Evolutionary conservation across 1,140 invertebrate species (phyloP), one percentile per base, ranked within the genome.

Genomic region (Drosophila kohkoa): DNA sequence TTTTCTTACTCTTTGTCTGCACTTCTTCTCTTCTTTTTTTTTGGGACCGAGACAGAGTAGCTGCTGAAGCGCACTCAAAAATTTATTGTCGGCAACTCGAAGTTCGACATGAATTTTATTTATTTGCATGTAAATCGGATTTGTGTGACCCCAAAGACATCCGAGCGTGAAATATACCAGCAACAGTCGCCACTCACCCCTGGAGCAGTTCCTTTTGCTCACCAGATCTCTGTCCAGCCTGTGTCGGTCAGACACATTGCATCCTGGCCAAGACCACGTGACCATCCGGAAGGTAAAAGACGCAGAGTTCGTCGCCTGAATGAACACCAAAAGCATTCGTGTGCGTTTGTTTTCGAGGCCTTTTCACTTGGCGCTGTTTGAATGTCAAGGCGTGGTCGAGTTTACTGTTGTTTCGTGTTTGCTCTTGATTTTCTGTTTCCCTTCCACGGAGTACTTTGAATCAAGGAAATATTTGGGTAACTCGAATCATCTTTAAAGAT

Each of bases 81-180:
- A 90, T 90, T 86, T 90, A 90, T 90, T 90, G 86, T 82, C 79
- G 81, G 81, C 86, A 90, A 78, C 82, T 86, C 80, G 79, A 82
- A 80, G 82, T 90, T 90, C 86, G 86, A 90, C 87, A 90, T 90
- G 82, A 90, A 90, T 90, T 90, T 90, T 90, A 90, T 90, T 90
- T 90, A 90, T 90, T 90, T 86, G 79, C 87, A 90, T 90, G 82
- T 90, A 90, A 87, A 90, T 90, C 87, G 81, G 86, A 90, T 90
- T 90, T 90, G 87, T 82, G 87, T 90, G 83, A 88, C 83, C 83
- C 83, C 83, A 88, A 88, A 88, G 83, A 88, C 80, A 64, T 73
- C 83, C 83, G 69, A 83, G 83, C 83, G 77, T 88, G 74, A 88
- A 88, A 88, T 88, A 88, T 82, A 88, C 67, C 67, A 78, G 80